A percentile compares a stretch with the other conserved stretches of the same genome.
These are phyloP conservation scores for Lasioglossum figueresi DNA, from an alignment of 2,888 invertebrate genomes.

Conservation along the genomic window DNA sequence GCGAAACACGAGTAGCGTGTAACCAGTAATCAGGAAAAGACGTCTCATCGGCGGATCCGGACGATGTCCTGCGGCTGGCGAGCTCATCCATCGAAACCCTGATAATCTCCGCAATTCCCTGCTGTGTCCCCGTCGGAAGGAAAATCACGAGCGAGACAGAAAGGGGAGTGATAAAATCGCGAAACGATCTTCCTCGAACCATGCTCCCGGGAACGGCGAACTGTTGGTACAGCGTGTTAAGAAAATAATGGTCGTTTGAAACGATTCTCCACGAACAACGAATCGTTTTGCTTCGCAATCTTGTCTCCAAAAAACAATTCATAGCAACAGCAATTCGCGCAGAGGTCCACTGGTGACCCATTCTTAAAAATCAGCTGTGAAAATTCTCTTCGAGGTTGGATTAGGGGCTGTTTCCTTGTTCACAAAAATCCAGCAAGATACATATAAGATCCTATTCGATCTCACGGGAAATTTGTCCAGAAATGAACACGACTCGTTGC, in stretches of 20 bases:
- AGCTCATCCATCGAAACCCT: background rate
- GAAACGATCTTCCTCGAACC: conserved; percentile 9
- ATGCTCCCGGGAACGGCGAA: conserved; percentile 9
- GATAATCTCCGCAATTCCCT: background rate
- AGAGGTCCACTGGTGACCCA: no score
- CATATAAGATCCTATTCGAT: no score
- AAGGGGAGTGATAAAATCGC: conserved; percentile 18
- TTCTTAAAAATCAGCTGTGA: no score
- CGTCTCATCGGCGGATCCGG: background rate
- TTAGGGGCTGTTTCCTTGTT: no score
- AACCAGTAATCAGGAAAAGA: background rate
- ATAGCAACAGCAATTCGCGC: no score
- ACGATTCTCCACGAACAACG: background rate
- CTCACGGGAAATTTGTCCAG: no score
- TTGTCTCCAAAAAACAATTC: background rate
- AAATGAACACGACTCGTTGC: no score
- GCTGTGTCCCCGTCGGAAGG: conserved; percentile 6
- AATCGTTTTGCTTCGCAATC: background rate
- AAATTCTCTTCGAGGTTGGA: no score
- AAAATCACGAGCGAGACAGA: conserved; percentile 5
- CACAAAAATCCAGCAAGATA: background rate
- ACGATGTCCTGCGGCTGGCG: background rate
- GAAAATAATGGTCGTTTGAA: background rate
- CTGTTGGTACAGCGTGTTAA: background rate
- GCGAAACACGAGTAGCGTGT: background rate